Base-by-base conservation (phyloP, 2,888 invertebrate species). In the Hedychridium roseum region DNA sequence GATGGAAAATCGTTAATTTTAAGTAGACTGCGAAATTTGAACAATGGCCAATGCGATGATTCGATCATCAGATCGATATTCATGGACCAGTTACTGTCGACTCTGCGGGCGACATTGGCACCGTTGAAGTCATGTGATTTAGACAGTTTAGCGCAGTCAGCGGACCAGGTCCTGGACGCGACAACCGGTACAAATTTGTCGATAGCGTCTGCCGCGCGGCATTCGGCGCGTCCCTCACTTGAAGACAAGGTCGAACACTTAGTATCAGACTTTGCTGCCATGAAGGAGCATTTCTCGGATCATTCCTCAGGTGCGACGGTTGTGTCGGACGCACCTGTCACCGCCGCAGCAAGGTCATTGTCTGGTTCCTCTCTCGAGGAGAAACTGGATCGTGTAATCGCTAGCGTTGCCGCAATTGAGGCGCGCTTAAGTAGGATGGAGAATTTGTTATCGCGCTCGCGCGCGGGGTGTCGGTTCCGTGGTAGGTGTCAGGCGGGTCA, bases 1-100 rank as follows among this genome's bases (percentile, higher is more conserved):
- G 28, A 20, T 2, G 36, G 43, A 1, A 43, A 36, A 12, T 36
- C 43, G 2, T 12, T 36, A 0, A 36, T 36, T 11, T 20, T 36
- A 14, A 1, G 9, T 9, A 11, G 16, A 21, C 16, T 34, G n/a
- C 20, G 34, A 1, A 21, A 17, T 9, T n/a, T 43, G 4, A 17
- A 27, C 12, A 14, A 16, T 21, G 21, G 17, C 11, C 9, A 31
- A 1, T 30, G 39, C 16, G 18, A 27, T 14, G 39, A 39, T 14
- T 7, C 14, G 1, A n/a, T 39, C 5, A 28, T 41, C 18, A 14
- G 21, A 15, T 15, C 41, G 9, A 21, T 41, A 9, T 41, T 41
- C 9, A 11, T 41, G 9, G 20, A 31, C 7, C 32, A 31, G 41
- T 12, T 41, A 4, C 31, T 31, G 3, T 7, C 17, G 2, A 5